Base-by-base conservation (phyloP, 1,140 invertebrate species). In the Drusus annulatus region DNA sequence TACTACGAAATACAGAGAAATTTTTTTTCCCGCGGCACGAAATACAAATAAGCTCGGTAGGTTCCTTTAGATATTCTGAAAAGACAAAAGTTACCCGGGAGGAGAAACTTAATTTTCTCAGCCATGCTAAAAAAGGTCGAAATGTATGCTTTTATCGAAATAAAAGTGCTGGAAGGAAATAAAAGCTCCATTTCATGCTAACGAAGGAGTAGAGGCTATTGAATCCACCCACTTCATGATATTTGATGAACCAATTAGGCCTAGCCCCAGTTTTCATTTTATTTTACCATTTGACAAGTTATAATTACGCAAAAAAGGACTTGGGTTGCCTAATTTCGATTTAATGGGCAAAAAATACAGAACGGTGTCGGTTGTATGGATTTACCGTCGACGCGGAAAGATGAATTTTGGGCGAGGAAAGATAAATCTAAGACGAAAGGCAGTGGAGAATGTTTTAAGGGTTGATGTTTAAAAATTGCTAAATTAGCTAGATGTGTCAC, bases 261-360 rank as follows among this genome's bases (percentile, higher is more conserved):
- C 45, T 19, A 69, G n/a, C 16, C 65, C 15, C 28, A 68, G 28
- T 69, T 69, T 69, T 69, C 28, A 7, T 45, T 45, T 65, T 65
- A 60, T 60, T 60, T 60, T 60, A 31, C 25, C 65, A 45, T 69
- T 69, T 69, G 23, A 69, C 65, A 69, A 69, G 28, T 69, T 69
- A 17, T 69, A 69, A 69, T 69, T 69, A 69, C 65, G 36, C 28
- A 69, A 69, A 69, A 69, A 69, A n/a, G 21, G 65, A n/a, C 10
- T 17, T 4, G 65, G 36, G 65, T 50, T 69, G 15, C 65, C 36
- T 69, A 69, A 69, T 69, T 69, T 31, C 65, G 36, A 69, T 69
- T 69, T 69, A 69, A 69, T 69, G 65, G 65, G 28, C 65, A 50
- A 69, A 69, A 63, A 69, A 69, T 36, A 69, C 65, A 69, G 51